phyloP scores from a whole-genome alignment of 2,797 vertebrate genomes.

The Cryptoprocta ferox region DNA sequence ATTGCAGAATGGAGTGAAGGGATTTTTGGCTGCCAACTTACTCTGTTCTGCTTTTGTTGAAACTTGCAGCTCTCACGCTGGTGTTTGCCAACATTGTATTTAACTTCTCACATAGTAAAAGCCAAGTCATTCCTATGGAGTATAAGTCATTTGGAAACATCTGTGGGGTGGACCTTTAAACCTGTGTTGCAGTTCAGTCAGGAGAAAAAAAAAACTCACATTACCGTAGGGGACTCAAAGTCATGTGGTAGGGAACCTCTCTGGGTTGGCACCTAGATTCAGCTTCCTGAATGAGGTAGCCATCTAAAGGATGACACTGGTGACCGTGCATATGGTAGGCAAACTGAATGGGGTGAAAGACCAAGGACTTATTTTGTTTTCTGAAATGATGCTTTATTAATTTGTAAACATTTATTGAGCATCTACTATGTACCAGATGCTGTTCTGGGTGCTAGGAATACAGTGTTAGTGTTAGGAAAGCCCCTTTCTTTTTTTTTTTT shows the following conservation, averaged over 20 bases:
- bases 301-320: not conserved
- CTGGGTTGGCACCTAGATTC: not conserved
- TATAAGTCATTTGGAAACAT: constrained; percentile 53
- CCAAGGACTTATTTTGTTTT: not conserved
- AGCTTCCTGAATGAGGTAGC: constrained; percentile 29
- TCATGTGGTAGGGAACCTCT: not conserved
- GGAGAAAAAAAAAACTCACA: not conserved
- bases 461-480: not conserved
- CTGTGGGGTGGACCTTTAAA: constrained; percentile 46
- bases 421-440: not conserved
- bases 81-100: constrained; percentile 30
- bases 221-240: constrained; percentile 9
- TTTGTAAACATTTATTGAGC: constrained; percentile 17
- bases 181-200: constrained; percentile 10
- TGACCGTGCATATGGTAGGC: not conserved
- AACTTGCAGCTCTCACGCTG: constrained; percentile 41
- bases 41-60: constrained; percentile 46
- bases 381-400: constrained; percentile 1
- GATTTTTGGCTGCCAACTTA: not conserved
- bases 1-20: not conserved
- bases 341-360: not conserved
- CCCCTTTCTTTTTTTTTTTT: too few species aligned
- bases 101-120: constrained; percentile 29
- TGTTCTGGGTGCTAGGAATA: not conserved
- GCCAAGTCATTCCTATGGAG: constrained; percentile 28